Evolutionary conservation across 1,140 invertebrate genomes (phyloP).

Genomic region (Zaprionus taronus): DNA sequence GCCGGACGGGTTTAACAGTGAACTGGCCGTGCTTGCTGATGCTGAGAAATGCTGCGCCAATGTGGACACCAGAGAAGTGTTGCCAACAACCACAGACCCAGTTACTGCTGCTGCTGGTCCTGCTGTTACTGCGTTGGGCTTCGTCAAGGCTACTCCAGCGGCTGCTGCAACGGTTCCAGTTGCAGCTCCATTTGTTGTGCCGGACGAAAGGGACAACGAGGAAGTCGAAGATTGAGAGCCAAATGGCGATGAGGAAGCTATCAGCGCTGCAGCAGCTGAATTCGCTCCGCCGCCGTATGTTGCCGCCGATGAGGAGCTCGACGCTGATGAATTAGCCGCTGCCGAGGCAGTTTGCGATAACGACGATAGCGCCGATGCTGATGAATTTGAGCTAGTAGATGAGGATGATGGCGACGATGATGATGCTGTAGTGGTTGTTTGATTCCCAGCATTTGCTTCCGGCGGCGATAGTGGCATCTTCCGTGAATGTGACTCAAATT

Average conservation of each 20-base stretch:
- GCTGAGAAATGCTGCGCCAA: conserved; percentile 75
- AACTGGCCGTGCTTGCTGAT: conserved; percentile 59
- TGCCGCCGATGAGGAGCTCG: conserved; percentile 58
- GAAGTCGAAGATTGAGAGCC: conserved; percentile 71
- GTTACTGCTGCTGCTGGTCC: conserved; percentile 3
- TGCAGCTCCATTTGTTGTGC: conserved; percentile 48
- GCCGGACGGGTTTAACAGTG: conserved; percentile 41
- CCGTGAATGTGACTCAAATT: conserved; percentile 66
- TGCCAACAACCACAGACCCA: conserved; percentile 8
- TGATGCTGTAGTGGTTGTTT: conserved; percentile 24
- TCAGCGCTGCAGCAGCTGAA: conserved; percentile 66
- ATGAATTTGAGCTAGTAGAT: conserved; percentile 74
- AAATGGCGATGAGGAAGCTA: conserved; percentile 65
- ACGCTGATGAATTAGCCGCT: conserved; percentile 58
- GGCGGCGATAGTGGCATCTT: conserved; percentile 76
- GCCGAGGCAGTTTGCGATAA: conserved; percentile 64
- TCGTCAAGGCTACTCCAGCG: conserved; percentile 4
- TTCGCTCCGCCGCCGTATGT: conserved; percentile 71
- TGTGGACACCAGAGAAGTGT: conserved; percentile 70
- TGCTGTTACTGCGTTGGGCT: conserved; percentile 11
- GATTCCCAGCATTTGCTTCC: conserved; percentile 43
- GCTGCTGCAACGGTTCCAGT: conserved; percentile 32
- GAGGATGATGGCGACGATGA: conserved; percentile 76
- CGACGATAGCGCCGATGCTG: conserved; percentile 70
- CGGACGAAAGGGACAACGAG: conserved; percentile 65